Evolutionary conservation across 2,113 vertebrate genomes (phyloP), one percentile per base, ranked within the genome.

Genomic region (Vidua macroura): DNA sequence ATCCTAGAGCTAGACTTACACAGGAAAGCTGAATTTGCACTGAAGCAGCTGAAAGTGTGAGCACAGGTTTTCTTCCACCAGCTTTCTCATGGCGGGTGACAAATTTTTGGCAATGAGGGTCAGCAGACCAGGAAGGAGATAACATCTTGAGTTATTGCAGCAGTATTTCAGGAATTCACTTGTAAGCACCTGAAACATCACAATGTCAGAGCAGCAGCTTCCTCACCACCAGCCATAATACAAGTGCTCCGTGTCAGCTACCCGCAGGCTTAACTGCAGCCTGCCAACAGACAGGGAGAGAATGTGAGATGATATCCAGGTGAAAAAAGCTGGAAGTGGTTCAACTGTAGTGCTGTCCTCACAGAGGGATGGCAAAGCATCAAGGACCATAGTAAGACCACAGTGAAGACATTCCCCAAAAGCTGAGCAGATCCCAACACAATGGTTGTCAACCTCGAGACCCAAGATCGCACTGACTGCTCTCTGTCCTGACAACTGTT

Each of bases 191-290:
- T 63, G 33, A 70, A 91, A 63, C 48, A 72, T 17, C 39, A 16
- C 31, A 10, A 3, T 16, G 53, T 6, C 31, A 60, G n/a, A 90
- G 70, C 67, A 30, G 75, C 67, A 62, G 82, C 77, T 56, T 46
- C 52, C 73, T 74, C 64, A 5, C 20, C 23, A 14, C 43, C 81
- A 84, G 84, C 62, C 11, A 0, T 4, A 33, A 28, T 6, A 56
- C 0, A 1, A 63, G 60, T 4, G 74, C 41, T 82, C 24, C 0
- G 1, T 6, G 20, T 8, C 8, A 4, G 5, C 27, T 3, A 22
- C 43, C 33, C 2, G 1, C 22, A 33, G 5, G 20, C 17, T 63
- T 4, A 41, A 18, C 81, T 41, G 56, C 43, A 37, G 43, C 28
- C 44, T 76, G 20, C 63, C 64, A 53, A 10, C 2, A 14, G 2